Evolutionary conservation across 1,140 invertebrate species (phyloP).

Genomic region (Brachionus calyciflorus): DNA sequence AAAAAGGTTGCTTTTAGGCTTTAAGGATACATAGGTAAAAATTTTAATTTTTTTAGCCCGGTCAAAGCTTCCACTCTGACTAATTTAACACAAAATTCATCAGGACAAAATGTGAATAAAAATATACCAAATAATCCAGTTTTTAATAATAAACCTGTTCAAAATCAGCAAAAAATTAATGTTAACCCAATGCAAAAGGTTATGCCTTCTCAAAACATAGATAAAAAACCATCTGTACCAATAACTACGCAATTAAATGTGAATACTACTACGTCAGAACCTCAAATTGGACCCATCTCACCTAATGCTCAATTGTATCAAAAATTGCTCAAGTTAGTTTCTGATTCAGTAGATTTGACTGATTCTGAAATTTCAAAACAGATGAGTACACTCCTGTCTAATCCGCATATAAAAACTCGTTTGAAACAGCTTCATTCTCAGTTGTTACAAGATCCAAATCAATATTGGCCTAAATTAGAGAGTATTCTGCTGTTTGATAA

Average conservation of each 20-base stretch:
- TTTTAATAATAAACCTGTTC: not conserved
- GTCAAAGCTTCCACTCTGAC: too few species aligned
- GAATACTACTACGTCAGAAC: not conserved
- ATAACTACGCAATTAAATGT: not conserved
- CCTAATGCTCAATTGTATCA: constrained; percentile 32
- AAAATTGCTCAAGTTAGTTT: constrained; percentile 26
- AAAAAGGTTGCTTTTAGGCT: too few species aligned
- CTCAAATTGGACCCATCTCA: not conserved
- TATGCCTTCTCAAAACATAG: not conserved
- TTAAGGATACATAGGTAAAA: too few species aligned
- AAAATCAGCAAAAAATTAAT: not conserved
- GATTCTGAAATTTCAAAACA: not conserved
- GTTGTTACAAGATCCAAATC: constrained; percentile 33
- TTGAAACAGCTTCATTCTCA: constrained; percentile 40
- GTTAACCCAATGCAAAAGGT: constrained; percentile 15
- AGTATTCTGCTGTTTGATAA: constrained; percentile 12
- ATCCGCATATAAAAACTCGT: constrained; percentile 18
- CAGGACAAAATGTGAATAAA: too few species aligned
- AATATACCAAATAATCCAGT: not conserved
- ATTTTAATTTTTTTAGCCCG: too few species aligned
- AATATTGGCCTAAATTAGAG: constrained; percentile 37
- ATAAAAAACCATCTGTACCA: too few species aligned
- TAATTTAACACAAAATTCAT: too few species aligned
- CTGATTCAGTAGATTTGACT: not conserved
- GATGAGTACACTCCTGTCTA: not conserved